Percentiles rank a stretch among this genome's conserved stretches.
phyloP scores from a whole-genome alignment of 2,888 invertebrate genomes.

The Eristalinus aeneus region DNA sequence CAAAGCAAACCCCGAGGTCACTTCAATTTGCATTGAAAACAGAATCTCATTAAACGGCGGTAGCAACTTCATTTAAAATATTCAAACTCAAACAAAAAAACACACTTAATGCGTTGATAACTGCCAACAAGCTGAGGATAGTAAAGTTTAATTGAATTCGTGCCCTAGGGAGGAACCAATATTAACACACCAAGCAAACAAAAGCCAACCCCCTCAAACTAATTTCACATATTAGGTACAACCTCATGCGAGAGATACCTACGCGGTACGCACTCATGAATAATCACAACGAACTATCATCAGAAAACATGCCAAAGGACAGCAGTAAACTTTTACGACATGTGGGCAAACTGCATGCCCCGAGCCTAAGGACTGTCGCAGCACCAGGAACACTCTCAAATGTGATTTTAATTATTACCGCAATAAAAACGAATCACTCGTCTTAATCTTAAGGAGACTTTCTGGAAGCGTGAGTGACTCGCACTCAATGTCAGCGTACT shows the following conservation, averaged over 20 bases:
- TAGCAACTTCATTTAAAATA: no score
- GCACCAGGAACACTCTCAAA: slow-evolving; percentile 18
- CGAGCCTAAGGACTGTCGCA: neutral
- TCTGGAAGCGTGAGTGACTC: neutral
- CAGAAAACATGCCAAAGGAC: slow-evolving; percentile 18
- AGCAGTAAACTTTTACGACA: slow-evolving; percentile 22
- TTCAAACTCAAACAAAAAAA: neutral
- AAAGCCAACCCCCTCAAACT: neutral
- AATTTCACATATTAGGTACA: neutral
- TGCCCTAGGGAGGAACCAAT: neutral
- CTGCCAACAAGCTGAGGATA: neutral
- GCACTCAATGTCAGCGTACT: neutral
- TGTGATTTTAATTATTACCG: slow-evolving; percentile 47
- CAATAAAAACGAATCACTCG: slow-evolving; percentile 42
- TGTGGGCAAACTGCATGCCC: slow-evolving; percentile 11
- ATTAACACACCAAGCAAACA: neutral
- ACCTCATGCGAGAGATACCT: neutral
- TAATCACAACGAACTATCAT: slow-evolving; percentile 4
- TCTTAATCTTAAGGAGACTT: slow-evolving; percentile 12
- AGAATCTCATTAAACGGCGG: no score
- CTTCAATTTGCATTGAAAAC: neutral
- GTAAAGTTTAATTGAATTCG: neutral
- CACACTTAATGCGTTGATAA: neutral
- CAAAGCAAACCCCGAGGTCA: neutral
- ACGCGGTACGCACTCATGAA: slow-evolving; percentile 6